These are phyloP conservation scores for Rhabdomys pumilio DNA, from an alignment of 2,797 vertebrate genomes.

Conservation along the genomic window DNA sequence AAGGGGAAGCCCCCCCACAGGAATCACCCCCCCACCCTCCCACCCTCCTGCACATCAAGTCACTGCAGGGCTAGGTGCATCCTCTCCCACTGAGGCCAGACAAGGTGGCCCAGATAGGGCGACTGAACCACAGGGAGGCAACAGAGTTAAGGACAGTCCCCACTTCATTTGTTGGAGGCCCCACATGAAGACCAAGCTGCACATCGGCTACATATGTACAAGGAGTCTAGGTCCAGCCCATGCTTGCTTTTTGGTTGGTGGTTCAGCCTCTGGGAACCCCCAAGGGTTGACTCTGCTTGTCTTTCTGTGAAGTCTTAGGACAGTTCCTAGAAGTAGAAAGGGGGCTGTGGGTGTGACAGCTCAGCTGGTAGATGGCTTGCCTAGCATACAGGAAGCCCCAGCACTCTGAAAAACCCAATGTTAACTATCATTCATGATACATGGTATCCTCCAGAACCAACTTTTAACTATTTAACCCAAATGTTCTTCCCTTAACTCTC, in stretches of 20 bases:
- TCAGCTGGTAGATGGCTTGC: neutral
- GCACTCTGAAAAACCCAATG: too few species aligned
- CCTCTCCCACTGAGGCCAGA: too few species aligned
- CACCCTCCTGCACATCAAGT: too few species aligned
- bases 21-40: too few species aligned
- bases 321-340: neutral
- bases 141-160: neutral
- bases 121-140: too few species aligned
- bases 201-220: neutral
- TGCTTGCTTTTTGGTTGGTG: neutral
- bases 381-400: neutral
- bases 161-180: neutral
- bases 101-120: too few species aligned
- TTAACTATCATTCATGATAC: neutral
- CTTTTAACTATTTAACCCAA: constrained; percentile 7
- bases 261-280: neutral
- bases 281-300: neutral
- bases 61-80: too few species aligned
- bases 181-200: neutral
- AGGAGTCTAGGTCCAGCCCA: neutral
- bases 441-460: neutral
- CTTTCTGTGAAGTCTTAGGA: neutral
- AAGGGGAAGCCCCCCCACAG: too few species aligned
- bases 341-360: too few species aligned
- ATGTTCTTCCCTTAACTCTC: neutral